phyloP scores from a whole-genome alignment of 2,113 vertebrate species.

The Ahaetulla prasina region DNA sequence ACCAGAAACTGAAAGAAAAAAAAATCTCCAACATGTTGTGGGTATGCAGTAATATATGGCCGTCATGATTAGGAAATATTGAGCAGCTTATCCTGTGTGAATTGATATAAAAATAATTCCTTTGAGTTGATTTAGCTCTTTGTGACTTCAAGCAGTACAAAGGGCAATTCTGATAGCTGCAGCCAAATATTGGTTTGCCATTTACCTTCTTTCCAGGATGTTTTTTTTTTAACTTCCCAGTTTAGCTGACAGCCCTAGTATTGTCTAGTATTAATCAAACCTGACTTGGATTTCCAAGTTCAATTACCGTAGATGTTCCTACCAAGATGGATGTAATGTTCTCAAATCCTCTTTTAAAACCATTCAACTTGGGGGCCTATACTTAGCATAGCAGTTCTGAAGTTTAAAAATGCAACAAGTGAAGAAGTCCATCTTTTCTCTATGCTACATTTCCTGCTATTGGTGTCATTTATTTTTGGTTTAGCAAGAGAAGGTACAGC shows the following conservation, averaged over 20 bases:
- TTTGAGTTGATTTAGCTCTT: background rate
- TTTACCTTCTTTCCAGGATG: background rate
- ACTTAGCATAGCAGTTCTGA: background rate
- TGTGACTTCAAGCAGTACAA: background rate
- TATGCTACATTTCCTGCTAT: background rate
- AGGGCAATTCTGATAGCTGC: background rate
- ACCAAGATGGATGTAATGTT: background rate
- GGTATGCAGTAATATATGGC: background rate
- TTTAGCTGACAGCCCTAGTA: background rate
- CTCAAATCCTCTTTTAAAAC: background rate
- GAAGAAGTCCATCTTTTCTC: background rate
- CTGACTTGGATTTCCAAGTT: background rate
- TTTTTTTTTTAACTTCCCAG: background rate
- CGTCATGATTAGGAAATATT: background rate
- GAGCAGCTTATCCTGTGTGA: background rate
- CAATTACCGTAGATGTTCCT: background rate
- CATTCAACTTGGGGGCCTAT: background rate
- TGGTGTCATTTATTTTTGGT: background rate
- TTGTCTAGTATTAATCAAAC: background rate
- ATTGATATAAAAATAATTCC: background rate
- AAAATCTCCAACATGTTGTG: background rate
- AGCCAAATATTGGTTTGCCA: background rate
- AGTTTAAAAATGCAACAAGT: background rate
- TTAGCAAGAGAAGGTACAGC: background rate
- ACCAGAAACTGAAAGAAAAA: background rate